Evolutionary conservation across 2,113 vertebrate genomes (phyloP).

Genomic region (Amblyornis subalaris): DNA sequence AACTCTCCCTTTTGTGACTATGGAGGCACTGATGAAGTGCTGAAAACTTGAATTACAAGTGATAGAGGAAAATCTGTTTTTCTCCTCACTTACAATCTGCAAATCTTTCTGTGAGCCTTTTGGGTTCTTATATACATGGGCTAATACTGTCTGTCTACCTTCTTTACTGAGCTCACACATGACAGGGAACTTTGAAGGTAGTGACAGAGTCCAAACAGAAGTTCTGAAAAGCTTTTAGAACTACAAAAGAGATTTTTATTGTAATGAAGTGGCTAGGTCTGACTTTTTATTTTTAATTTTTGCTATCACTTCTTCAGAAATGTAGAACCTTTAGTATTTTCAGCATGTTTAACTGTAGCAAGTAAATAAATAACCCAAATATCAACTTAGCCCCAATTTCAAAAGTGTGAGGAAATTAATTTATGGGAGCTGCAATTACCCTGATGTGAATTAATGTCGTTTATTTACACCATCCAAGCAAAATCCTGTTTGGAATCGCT

Average conservation of each 20-base stretch:
- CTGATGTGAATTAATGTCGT: conserved; percentile 22
- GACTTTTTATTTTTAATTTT: background rate
- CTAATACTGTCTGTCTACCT: background rate
- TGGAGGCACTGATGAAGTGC: background rate
- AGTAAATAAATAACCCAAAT: background rate
- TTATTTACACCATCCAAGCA: conserved; percentile 5
- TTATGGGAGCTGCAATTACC: conserved; percentile 29
- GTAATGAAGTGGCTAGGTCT: background rate
- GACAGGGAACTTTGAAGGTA: background rate
- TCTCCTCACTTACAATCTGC: background rate
- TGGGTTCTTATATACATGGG: background rate
- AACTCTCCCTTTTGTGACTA: background rate
- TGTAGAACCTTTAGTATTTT: background rate
- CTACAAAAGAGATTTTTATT: background rate
- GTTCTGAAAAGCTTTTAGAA: background rate
- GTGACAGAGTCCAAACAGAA: background rate
- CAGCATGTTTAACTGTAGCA: background rate
- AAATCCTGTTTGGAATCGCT: conserved; percentile 23
- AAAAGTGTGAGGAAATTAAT: conserved; percentile 4
- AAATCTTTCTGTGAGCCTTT: background rate
- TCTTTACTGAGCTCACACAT: background rate
- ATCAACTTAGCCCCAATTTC: background rate
- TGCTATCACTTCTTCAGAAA: background rate
- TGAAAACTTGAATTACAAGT: background rate
- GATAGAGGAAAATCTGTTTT: background rate